Base-by-base conservation (phyloP, 2,888 invertebrate species). In the Synanthedon formicaeformis region DNA sequence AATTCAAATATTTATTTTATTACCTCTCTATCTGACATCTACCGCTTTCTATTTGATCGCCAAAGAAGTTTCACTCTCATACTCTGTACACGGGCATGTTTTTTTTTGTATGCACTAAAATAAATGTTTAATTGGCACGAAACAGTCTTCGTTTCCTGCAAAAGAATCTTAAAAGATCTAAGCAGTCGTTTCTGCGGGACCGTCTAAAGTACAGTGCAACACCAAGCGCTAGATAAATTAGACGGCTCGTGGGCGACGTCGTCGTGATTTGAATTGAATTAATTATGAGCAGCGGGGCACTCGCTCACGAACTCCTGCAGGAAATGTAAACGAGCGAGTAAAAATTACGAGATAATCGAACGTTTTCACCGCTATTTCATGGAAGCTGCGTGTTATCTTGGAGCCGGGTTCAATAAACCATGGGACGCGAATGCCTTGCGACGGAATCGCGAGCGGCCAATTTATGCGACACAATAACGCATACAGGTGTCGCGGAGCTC, bases 401-500 rank as follows among this genome's bases (percentile, higher is more conserved):
- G 58, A 71, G 63, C 63, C 55, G 73, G 71, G 83, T 81, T 84
- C 80, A 84, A 83, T 82, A 83, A 84, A 85, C 84, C 71, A 78
- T 68, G 69, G 63, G 69, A 73, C 65, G 70, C 67, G 64, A 69
- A 75, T 66, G 61, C 70, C 63, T 66, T 67, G 69, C 72, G 73
- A 69, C 75, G 76, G 80, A 79, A 82, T 78, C 76, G 76, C 69
- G 65, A 65, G 67, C 69, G 67, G 61, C 69, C 72, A 73, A 85
- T 84, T 85, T 85, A 86, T 81, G 75, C 72, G 80, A 81, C 81
- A 80, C 81, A 82, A 81, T 85, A 81, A 81, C 69, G 81, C 80
- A 84, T 84, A 84, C 84, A 85, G 84, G 86, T 85, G 86, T 86
- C 84, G 82, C 72, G 63, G 57, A 60, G 64, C 66, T 71, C 70